Evolutionary conservation across 37 sponge, comb jelly and placozoan species (phyloP), one percentile per base, ranked within the genome.

Genomic region (Aplysina aerophoba): DNA sequence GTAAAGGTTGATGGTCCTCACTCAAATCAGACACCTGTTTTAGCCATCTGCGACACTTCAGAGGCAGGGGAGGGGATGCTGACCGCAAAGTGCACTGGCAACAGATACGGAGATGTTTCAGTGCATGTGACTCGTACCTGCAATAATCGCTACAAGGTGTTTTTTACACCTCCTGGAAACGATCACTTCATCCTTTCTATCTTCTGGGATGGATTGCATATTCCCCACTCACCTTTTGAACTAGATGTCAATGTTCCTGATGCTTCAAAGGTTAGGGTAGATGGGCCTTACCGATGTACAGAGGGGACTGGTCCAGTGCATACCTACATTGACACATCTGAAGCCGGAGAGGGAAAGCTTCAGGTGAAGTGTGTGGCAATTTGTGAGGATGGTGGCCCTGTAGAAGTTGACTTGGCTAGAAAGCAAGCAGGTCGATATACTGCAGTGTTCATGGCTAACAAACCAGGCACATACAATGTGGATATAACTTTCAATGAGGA

Each of bases 1-100:
- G 63, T 93, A 4, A 57, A 55, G 37, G 91, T 75, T 24, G 78
- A 86, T 33, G 91, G 85, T 1, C 94, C 94, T 0, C 81, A 55
- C 33, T 61, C 64, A 40, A 39, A 39, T 75, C 19, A 81, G 81
- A 87, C 83, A 41, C 88, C 91, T 0, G 81, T 85, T 21, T 41
- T 59, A 19, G 59, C 80, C 31, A 21, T 59, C 55, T 84, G 87
- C 59, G 85, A 87, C 28, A 22, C 73, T 4, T 19, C 64, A 40
- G 56, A 80, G 24, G 87, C 88, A 24, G 87, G 87, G 21, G 39
- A 80, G 0, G 88, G 88, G 17, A 57, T 53, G n/a, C 65, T 91
- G 74, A 73, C 81, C 1, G 84, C 55, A 1, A 80, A n/a, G 19
- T 88, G 85, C 17, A 19, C 25, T 8, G 84, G 85, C 20, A 50